Evolutionary conservation across 2,888 invertebrate genomes (phyloP), one percentile per base, ranked within the genome.

Genomic region (Mechanitis mazaeus): DNA sequence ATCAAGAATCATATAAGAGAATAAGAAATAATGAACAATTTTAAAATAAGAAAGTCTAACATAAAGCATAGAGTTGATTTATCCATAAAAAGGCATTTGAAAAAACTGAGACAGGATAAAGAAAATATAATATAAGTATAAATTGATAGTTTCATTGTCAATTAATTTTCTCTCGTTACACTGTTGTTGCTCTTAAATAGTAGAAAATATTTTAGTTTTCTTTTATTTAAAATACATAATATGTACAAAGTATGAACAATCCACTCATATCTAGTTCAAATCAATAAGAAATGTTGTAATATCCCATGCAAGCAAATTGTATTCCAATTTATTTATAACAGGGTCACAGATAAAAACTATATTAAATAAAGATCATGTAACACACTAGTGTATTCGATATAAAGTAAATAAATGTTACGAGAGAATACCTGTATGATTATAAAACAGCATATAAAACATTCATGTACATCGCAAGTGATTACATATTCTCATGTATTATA

Each of bases 401-500:
- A 68, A 67, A 68, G 57, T 68, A 77, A 74, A 58, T 53, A 75
- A 86, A 88, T 87, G 88, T 84, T 85, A 88, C 86, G 88, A 89
- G 88, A 89, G 89, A 89, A 88, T 75, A 76, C 77, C 79, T 76
- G 80, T 81, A 78, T 78, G 79, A 79, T 82, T 81, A 82, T 85
- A 86, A 87, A 86, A 86, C 84, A 83, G 78, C 87, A 83, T 89
- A 89, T 79, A 89, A 88, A 90, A 87, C 80, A 81, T 87, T 85
- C 87, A 64, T 60, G 56, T 64, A 84, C 85, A 85, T 81, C 82
- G 81, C 79, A 79, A 80, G 78, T 81, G 83, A 84, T 87, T 85
- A 87, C 83, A 85, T 78, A 78, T 73, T 66, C 75, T 80, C 76
- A 58, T 84, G 84, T 79, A 81, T 81, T 89, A 88, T 78, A 89